Evolutionary conservation across 2,797 vertebrate species (phyloP), one percentile per base, ranked within the genome.

Genomic region (Mus minutoides): DNA sequence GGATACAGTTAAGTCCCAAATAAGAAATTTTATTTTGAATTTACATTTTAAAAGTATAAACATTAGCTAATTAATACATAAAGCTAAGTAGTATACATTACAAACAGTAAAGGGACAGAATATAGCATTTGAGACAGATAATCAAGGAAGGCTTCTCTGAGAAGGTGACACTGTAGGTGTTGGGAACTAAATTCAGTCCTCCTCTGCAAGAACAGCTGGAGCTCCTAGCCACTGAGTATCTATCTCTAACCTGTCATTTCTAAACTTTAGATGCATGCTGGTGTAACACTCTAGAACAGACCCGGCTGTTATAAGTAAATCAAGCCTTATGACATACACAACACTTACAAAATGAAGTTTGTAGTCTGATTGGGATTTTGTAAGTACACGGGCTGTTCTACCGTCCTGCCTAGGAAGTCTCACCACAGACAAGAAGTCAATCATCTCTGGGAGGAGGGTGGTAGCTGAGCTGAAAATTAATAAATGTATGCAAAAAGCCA

Each of bases 11-110:
- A 91, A 54, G n/a, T 75, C 73, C 21, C 75, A 87, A 94, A 96
- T n/a, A 78, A 71, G 89, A 80, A 92, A 71, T 52, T 90, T 91
- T 92, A 93, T n/a, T 76, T 90, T 79, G 56, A 95, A 90, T n/a
- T 92, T 92, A 94, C 3, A 78, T 89, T 95, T 26, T 71, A 64
- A 92, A 94, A 86, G 43, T 34, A 83, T 56, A 91, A 60, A 89
- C 3, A 92, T 91, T 58, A 54, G 88, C 78, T 62, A 87, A 85
- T 67, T 86, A 92, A 83, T 75, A 76, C 77, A 67, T 87, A 80
- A 67, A 24, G 34, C 56, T 92, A 95, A 92, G 22, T 87, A 11
- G 22, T 56, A 82, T 90, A 77, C 73, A 90, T 83, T 73, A 60
- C 77, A 93, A 88, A 92, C 40, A 85, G 3, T 82, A 89, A 93